Base-by-base conservation (phyloP, 2,113 vertebrate species). In the Mesoclemmys tuberculata region DNA sequence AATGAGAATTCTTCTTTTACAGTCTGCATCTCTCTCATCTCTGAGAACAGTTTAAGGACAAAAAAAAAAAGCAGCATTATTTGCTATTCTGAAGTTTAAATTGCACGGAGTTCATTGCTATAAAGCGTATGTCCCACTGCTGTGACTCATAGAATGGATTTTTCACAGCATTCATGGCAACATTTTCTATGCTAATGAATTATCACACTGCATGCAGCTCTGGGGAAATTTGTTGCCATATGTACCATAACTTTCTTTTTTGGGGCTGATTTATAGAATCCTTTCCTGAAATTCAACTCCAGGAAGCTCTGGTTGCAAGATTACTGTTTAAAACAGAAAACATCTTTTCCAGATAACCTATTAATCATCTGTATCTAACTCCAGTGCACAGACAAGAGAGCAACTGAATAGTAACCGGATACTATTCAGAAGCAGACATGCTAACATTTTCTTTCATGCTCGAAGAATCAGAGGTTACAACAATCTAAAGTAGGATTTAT, bases 241-340 rank as follows among this genome's bases (percentile, higher is more conserved):
- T 41, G 61, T 26, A 68, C 31, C 31, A 61, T 71, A 80, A 26
- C 8, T n/a, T 90, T 38, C 80, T 77, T 86, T 51, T 55, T 83
- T 18, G 71, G 75, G 44, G 58, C 29, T 12, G 44, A 87, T 58
- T 38, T 85, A 87, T 41, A 83, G 38, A 89, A 81, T 29, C 29
- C 61, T 88, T 92, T 95, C 55, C 77, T 95, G 75, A 85, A 80
- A 88, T 80, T 90, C 80, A 90, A 71, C 46, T 86, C 87, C 52
- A 90, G 88, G 88, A 94, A 93, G 85, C 85, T 93, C 93, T 82
- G 48, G 51, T 84, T 86, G 27, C 75, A 84, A 83, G 84, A 89
- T 87, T 93, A 80, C 44, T 81, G 81, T 80, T 95, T 88, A 84
- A 48, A 88, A 92, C 24, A 85, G 41, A 86, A 93, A 87, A 89